These are phyloP conservation scores for Solen grandis DNA, from an alignment of 1,140 invertebrate species.

Conservation along the genomic window DNA sequence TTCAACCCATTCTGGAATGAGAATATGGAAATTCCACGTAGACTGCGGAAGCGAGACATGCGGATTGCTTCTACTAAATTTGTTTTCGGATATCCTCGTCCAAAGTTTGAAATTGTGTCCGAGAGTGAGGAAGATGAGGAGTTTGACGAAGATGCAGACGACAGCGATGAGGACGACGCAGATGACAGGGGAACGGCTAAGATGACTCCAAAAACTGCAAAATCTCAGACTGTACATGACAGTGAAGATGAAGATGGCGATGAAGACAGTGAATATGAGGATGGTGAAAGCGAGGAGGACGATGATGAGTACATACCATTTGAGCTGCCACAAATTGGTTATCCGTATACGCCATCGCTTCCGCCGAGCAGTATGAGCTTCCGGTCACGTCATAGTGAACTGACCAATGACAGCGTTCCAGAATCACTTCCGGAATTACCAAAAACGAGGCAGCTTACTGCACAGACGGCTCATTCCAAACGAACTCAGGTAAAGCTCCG, in stretches of 20 bases:
- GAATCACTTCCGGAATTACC: conserved; percentile 32
- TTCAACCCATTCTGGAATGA: conserved; percentile 50
- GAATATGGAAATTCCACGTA: conserved; percentile 32
- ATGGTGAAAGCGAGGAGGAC: conserved; percentile 23
- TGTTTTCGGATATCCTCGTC: conserved; percentile 45
- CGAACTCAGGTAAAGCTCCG: neutral
- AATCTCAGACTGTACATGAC: neutral
- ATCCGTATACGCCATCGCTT: conserved; percentile 27
- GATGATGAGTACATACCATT: conserved; percentile 44
- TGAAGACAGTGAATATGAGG: conserved; percentile 1
- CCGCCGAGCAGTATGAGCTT: conserved; percentile 46
- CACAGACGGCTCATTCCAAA: conserved; percentile 14
- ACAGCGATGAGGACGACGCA: neutral
- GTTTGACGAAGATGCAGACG: neutral
- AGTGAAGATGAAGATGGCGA: conserved; percentile 6
- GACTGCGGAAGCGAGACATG: conserved; percentile 38
- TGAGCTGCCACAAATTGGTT: conserved; percentile 42
- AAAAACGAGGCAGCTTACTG: conserved; percentile 3
- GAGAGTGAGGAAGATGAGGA: conserved; percentile 49
- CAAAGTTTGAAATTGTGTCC: conserved; percentile 38
- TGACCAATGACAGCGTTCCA: conserved; percentile 17
- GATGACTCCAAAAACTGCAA: conserved; percentile 8
- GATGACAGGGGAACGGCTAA: neutral
- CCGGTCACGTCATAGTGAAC: conserved; percentile 2
- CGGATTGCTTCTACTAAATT: conserved; percentile 27